Evolutionary conservation across 2,797 vertebrate species (phyloP), one percentile per base, ranked within the genome.

Genomic region (Luscinia megarhynchos): DNA sequence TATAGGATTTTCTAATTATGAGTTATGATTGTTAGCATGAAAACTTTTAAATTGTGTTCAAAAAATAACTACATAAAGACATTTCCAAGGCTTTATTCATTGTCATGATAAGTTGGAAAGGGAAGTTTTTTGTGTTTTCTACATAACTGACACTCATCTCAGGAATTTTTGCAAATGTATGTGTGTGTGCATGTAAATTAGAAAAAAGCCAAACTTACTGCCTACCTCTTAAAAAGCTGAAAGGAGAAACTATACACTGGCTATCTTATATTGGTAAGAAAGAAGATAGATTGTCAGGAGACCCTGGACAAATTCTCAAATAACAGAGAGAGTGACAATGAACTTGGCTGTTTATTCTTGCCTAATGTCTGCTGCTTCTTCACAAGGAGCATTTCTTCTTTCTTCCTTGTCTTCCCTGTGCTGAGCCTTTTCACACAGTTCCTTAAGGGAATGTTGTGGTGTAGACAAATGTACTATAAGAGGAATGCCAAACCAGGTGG

Each of bases 371-470:
- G 8, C 50, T 55, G 2, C 43, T 74, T 67, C 30, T 63, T 34
- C 59, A 14, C 36, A 51, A 63, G 48, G 26, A 64, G 15, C 32
- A n/a, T 48, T 68, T 88, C 32, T 41, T 62, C 27, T 12, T 94
- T 69, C 64, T 88, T 8, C 24, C 15, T 73, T 30, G 40, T 18
- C 9, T 76, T 64, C 15, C 30, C 55, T 3, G 1, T 12, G 10
- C 46, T 73, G 19, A 85, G 16, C 16, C 21, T 53, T 68, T 89
- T 61, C 34, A 48, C 8, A 26, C 29, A 61, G 46, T n/a, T 63
- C 36, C 45, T 58, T 32, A 26, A 10, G 29, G 43, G 72, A n/a
- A 9, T 3, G 3, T 11, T 0, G 0, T 18, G 24, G 10, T 61
- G 7, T 30, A 53, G 41, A 32, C 34, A 55, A 29, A 43, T 12